Base-by-base conservation (phyloP, 2,113 vertebrate species). In the Dipodomys ordii region DNA sequence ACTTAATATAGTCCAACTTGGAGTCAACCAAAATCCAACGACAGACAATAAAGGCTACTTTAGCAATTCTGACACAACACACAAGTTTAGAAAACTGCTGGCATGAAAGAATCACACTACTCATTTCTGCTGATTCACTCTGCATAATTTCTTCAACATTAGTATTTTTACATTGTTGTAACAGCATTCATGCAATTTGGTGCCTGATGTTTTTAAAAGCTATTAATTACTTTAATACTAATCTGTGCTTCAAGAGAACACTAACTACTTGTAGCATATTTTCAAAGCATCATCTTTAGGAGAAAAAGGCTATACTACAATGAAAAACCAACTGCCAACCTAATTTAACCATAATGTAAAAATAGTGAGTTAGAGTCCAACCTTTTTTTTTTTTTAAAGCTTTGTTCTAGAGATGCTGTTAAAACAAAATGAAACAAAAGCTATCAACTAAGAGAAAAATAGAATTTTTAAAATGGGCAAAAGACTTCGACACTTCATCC, bases 251-350 rank as follows among this genome's bases (percentile, higher is more conserved):
- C 82, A 86, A 60, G 8, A 87, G 25, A 93, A 32, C 53, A 94
- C 35, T 9, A 72, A 15, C 39, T 64, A 76, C 76, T 44, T 57
- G 15, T 18, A 57, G 53, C 53, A 3, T 64, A 81, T 76, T 92
- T 92, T 46, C 25, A 84, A 94, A 87, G 46, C 27, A 95, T 46
- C 32, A 53, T 0, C 57, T 84, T 87, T 81, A 46, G 57, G 88
- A 81, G 44, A 32, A 91, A 83, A 67, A 22, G 30, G 5, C 9
- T 80, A 22, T 27, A 71, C 65, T 60, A 77, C 6, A 88, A 82
- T 83, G 19, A 94, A 92, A 78, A 94, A 83, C 30, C 25, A 94
- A 88, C 12, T 88, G 74, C 35, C 22, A 85, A 67, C 18, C 19
- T 93, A 71, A 87, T 10, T 88, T 32, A 86, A 87, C 10, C 30